Percentiles rank a stretch among this genome's conserved stretches.
Evolutionary conservation across 2,797 vertebrate genomes (phyloP).

Genomic region (Pseudochaenichthys georgianus): DNA sequence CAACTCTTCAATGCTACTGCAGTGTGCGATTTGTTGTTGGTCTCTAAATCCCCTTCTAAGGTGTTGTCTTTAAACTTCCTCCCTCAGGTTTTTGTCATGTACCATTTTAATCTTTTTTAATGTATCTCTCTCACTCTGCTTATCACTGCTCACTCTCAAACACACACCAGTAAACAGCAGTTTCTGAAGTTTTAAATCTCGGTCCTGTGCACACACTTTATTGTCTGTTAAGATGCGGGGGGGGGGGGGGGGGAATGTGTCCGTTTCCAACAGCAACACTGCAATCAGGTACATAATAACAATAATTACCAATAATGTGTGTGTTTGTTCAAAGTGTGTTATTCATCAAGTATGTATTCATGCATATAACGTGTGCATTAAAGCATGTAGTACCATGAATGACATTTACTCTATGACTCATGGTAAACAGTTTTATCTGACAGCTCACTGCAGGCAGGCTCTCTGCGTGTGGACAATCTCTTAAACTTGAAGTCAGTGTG

Average conservation of each 20-base stretch:
- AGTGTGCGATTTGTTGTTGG: background rate
- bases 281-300: conserved; percentile 12
- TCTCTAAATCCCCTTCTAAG: background rate
- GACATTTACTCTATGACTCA: conserved; percentile 33
- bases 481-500: conserved; percentile 38
- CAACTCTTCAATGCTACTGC: background rate
- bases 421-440: conserved; percentile 29
- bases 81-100: background rate
- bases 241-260: conserved; percentile 1
- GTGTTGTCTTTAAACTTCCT: background rate
- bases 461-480: conserved; percentile 26
- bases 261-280: background rate
- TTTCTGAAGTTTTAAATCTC: conserved; percentile 34
- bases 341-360: conserved; percentile 17
- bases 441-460: conserved; percentile 18
- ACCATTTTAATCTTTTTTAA: background rate
- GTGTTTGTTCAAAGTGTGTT: conserved; percentile 13
- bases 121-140: too few relatives aligned
- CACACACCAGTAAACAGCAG: background rate
- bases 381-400: conserved; percentile 41
- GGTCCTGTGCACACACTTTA: conserved; percentile 14
- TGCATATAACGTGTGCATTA: conserved; percentile 27
- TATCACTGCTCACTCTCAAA: too few relatives aligned
- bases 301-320: background rate
- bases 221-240: conserved; percentile 4